Percentiles rank a stretch among this genome's conserved stretches.
Evolutionary conservation across 2,888 invertebrate genomes (phyloP).

Genomic region (Eristalinus sepulchralis): DNA sequence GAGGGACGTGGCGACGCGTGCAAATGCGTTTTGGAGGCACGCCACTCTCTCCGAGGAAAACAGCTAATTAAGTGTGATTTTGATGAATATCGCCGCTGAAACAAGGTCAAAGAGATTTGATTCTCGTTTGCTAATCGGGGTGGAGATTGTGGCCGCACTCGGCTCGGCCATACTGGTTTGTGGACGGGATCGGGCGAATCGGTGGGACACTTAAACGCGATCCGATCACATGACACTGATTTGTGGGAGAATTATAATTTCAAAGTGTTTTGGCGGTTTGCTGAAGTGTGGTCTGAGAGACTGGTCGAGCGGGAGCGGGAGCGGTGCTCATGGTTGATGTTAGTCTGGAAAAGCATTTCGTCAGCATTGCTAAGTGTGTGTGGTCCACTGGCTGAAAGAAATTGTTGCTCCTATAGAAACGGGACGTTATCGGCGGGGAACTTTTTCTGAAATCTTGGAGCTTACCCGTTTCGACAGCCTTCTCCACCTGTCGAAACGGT

Average conservation of each 20-base stretch:
- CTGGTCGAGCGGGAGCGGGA: not conserved
- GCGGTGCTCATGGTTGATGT: not conserved
- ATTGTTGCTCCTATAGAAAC: no score
- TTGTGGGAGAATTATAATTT: not conserved
- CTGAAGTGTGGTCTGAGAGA: not conserved
- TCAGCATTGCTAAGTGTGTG: not conserved
- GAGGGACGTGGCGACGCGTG: not conserved
- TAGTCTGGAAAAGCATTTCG: not conserved
- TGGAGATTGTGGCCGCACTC: not conserved
- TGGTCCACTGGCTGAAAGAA: no score
- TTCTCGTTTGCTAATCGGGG: conserved; percentile 6
- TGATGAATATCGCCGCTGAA: not conserved
- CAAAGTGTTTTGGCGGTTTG: not conserved
- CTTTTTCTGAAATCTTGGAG: no score
- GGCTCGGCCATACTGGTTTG: not conserved
- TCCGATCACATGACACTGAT: not conserved
- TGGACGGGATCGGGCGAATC: not conserved
- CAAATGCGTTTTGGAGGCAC: conserved; percentile 13
- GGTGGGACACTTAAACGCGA: not conserved
- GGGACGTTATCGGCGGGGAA: no score
- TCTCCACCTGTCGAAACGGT: no score
- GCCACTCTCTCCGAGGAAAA: not conserved
- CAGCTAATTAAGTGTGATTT: not conserved
- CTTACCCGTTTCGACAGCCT: no score
- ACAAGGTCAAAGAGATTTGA: conserved; percentile 14